Evolutionary conservation across 2,113 vertebrate genomes (phyloP).

Genomic region (Cavia aperea): DNA sequence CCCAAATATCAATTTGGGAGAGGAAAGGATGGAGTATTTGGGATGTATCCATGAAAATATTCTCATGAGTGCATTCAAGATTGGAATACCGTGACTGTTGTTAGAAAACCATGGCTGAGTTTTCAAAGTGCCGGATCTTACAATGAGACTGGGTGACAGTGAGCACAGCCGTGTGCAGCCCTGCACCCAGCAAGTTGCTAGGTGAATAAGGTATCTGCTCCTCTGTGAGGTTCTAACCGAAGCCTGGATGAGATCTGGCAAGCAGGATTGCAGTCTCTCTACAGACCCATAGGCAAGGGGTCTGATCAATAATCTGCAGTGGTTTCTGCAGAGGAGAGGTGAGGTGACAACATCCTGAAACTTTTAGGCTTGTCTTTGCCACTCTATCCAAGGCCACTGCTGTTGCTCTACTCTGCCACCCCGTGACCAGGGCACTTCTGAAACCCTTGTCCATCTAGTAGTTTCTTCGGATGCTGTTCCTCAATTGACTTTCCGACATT

Average conservation of each 20-base stretch:
- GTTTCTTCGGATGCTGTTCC: neutral
- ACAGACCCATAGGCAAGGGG: neutral
- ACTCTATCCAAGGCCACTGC: rapidly evolving
- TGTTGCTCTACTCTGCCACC: rapidly evolving
- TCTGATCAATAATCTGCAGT: neutral
- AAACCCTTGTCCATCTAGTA: neutral
- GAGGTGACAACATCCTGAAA: neutral
- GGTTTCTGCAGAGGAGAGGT: neutral
- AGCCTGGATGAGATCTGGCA: neutral
- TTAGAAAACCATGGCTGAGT: neutral
- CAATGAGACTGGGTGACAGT: neutral
- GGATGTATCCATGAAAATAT: neutral
- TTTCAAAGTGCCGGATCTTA: neutral
- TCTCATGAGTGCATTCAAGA: neutral
- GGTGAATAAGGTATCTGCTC: neutral
- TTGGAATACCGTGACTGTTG: neutral
- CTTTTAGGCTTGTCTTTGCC: neutral
- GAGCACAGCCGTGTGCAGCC: neutral
- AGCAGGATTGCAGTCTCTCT: neutral
- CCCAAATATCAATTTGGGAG: neutral
- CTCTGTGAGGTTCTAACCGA: neutral
- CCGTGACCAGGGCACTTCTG: neutral
- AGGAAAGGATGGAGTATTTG: neutral
- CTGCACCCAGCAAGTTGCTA: neutral
- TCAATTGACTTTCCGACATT: neutral